phyloP scores from a whole-genome alignment of 2,888 invertebrate genomes.

The Scaptodrosophila latifasciaeformis region DNA sequence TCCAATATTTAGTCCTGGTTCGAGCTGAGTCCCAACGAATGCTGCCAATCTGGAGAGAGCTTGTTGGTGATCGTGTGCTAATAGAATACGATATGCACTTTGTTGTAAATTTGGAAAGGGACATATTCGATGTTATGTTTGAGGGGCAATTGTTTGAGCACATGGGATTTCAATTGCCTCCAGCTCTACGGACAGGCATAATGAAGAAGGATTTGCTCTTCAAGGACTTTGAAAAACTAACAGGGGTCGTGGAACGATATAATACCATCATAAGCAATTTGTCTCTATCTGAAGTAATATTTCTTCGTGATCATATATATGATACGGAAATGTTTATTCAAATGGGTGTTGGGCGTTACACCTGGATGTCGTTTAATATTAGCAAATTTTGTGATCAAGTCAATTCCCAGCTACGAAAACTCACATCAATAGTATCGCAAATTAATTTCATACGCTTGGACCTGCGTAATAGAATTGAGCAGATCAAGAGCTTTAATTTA shows the following conservation, averaged over 20 bases:
- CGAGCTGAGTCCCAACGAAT: conserved; percentile 63
- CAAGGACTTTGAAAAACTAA: conserved; percentile 80
- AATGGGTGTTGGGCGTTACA: conserved; percentile 87
- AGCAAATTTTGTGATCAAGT: conserved; percentile 82
- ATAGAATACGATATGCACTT: conserved; percentile 82
- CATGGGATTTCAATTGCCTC: conserved; percentile 79
- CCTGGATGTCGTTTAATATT: conserved; percentile 91
- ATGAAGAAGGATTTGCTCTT: conserved; percentile 77
- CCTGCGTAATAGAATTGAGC: conserved; percentile 78
- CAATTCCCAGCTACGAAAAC: conserved; percentile 77
- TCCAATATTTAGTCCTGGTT: conserved; percentile 58
- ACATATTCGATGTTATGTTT: conserved; percentile 81
- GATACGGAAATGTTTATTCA: conserved; percentile 85
- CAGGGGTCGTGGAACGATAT: conserved; percentile 79
- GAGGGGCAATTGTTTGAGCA: conserved; percentile 86
- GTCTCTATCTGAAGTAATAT: conserved; percentile 82
- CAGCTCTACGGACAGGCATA: conserved; percentile 76
- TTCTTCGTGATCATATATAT: conserved; percentile 81
- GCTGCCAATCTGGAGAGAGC: conserved; percentile 81
- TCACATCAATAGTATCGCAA: conserved; percentile 82
- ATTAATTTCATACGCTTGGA: conserved; percentile 82
- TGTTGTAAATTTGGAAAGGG: conserved; percentile 78
- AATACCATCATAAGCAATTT: conserved; percentile 81
- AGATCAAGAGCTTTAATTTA: conserved; percentile 78
- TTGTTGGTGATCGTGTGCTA: conserved; percentile 81